These are phyloP conservation scores for Drosophila lowei DNA, from an alignment of 1,140 invertebrate species.

Conservation along the genomic window DNA sequence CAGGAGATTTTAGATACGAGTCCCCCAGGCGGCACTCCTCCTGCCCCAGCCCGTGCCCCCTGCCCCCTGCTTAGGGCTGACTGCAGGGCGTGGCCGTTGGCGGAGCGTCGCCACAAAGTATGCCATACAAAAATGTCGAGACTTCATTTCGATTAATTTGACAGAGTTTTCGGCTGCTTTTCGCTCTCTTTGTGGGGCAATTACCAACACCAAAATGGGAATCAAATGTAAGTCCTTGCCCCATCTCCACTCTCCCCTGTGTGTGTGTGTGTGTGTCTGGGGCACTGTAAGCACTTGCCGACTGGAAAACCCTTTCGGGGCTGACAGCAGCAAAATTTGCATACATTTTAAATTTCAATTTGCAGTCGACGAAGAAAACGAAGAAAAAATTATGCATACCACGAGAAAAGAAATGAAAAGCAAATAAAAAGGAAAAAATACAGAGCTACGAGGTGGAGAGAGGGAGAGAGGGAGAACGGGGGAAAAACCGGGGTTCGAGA, in stretches of 20 bases:
- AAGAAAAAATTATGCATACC: conserved; percentile 60
- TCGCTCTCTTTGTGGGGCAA: conserved; percentile 33
- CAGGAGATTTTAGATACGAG: conserved; percentile 69
- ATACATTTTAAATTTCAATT: conserved; percentile 82
- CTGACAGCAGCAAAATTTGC: conserved; percentile 65
- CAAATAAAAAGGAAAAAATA: conserved; percentile 5
- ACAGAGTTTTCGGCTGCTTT: conserved; percentile 32
- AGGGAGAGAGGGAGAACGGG: conserved; percentile 11
- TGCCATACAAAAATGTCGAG: conserved; percentile 62
- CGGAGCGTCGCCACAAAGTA: conserved; percentile 49
- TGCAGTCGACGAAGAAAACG: conserved; percentile 49
- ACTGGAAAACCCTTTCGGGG: conserved; percentile 53
- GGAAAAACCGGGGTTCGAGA: conserved; percentile 35
- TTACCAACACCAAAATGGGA: conserved; percentile 66
- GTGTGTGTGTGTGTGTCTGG: too few species aligned
- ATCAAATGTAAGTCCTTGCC: conserved; percentile 54
- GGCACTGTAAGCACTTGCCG: too few species aligned
- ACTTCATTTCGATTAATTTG: conserved; percentile 78
- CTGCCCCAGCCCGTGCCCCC: conserved; percentile 9
- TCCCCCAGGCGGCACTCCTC: conserved; percentile 5
- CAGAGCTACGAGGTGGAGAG: conserved; percentile 20
- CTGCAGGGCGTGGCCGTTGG: conserved; percentile 40
- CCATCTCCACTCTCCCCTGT: too few species aligned
- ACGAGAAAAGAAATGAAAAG: too few species aligned
- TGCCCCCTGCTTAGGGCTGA: too few species aligned